Conservation (phyloP, 2,888 invertebrate species). For the Tachina fera region DNA sequence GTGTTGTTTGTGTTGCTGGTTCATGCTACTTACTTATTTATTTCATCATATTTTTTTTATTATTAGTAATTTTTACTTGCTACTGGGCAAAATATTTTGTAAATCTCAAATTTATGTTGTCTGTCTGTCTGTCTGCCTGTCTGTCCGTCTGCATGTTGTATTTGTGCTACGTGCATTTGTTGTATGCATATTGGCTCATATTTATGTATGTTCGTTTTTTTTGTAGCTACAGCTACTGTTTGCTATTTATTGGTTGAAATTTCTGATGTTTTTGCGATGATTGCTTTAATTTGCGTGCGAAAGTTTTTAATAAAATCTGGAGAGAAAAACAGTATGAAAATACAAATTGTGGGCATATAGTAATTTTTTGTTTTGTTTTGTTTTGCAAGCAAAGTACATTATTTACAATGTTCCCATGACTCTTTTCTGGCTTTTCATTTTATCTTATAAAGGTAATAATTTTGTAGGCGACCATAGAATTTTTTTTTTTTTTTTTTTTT, state of each 20-base stretch:
- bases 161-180: slow-evolving; percentile 48
- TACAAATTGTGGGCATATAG: slow-evolving; percentile 47
- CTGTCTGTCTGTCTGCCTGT: slow-evolving; percentile 16
- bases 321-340: slow-evolving; percentile 46
- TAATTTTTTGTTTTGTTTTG: not conserved
- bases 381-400: slow-evolving; percentile 29
- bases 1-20: slow-evolving; percentile 29
- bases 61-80: slow-evolving; percentile 57
- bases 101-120: slow-evolving; percentile 67
- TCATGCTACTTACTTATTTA: slow-evolving; percentile 54
- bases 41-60: slow-evolving; percentile 47
- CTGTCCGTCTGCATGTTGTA: slow-evolving; percentile 1
- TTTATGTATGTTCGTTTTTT: slow-evolving; percentile 8
- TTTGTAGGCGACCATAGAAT: slow-evolving; percentile 52
- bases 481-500: slow-evolving; percentile 6
- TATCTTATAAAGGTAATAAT: slow-evolving; percentile 48
- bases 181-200: slow-evolving; percentile 39
- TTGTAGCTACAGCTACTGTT: slow-evolving; percentile 59
- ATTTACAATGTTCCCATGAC: slow-evolving; percentile 62
- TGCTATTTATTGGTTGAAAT: slow-evolving; percentile 68
- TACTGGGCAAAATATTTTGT: slow-evolving; percentile 65
- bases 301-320: slow-evolving; percentile 76
- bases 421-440: slow-evolving; percentile 36
- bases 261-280: slow-evolving; percentile 75
- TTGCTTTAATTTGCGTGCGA: slow-evolving; percentile 82